Base-by-base conservation (phyloP, 2,888 invertebrate genomes). In the Lissonota sp. region DNA sequence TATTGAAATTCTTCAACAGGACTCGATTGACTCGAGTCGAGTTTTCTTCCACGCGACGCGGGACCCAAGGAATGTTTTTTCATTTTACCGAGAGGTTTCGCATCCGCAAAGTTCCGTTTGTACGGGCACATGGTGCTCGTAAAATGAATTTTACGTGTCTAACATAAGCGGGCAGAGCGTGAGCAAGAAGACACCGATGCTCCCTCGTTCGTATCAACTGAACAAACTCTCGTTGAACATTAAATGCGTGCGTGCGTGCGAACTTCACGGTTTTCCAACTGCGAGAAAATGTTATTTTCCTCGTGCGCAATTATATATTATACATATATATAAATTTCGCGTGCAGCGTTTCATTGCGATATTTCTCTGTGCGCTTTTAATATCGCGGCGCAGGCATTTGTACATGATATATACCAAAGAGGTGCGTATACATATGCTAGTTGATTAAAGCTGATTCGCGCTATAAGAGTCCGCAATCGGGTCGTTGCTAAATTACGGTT, bases 221-320 rank as follows among this genome's bases (percentile, higher is more conserved):
- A 51, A 26, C 49, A 16, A 44, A 51, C 51, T 53, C 51, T 76
- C 51, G 44, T 6, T 40, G 53, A 7, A 46, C 67, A 42, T 75
- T 67, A 51, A 51, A 67, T 75, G 67, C 70, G 79, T 81, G 79
- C 81, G 81, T 81, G 81, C 81, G 81, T 81, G 81, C 74, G 81
- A 81, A 81, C 79, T 79, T 81, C 66, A 73, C 74, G 79, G 66
- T 81, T 81, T 81, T 81, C 79, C 79, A 62, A 74, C 79, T 60
- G 60, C 79, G 76, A 71, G 77, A 80, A 80, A 62, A 77, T 63
- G 44, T 67, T 60, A 14, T 70, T 69, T 44, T 57, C 39, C 42
- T 71, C 46, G 70, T 78, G 55, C 70, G 81, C 81, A 79, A 81
- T 81, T 81, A 81, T 79, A 53, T 75, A 74, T 72, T 67, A 66